These are phyloP conservation scores for Chromobotia macracanthus DNA, from an alignment of 2,797 vertebrate species.

Conservation along the genomic window DNA sequence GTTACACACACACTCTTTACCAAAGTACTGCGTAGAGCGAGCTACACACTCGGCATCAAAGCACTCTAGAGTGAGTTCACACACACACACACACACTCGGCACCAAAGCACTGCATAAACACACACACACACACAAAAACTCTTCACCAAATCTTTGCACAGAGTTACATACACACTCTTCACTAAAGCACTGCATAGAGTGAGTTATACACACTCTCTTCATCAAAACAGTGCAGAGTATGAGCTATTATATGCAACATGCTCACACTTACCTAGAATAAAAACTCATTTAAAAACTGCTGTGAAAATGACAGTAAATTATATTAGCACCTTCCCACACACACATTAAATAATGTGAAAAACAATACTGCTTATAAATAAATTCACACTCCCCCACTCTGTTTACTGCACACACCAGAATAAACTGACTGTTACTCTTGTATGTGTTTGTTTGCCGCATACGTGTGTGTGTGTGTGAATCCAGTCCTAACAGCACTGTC, in stretches of 20 bases:
- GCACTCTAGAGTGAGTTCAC: no score
- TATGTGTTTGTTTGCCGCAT: slow-evolving; percentile 4
- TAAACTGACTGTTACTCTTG: slow-evolving; percentile 36
- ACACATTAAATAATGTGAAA: slow-evolving; percentile 6
- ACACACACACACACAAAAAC: no score
- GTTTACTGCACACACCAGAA: slow-evolving; percentile 10
- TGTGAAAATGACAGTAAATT: background rate
- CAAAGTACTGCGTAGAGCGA: slow-evolving; percentile 92
- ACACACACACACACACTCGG: no score
- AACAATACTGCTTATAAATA: slow-evolving; percentile 9
- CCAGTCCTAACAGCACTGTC: slow-evolving; percentile 84
- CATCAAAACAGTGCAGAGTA: background rate
- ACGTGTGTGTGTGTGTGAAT: slow-evolving; percentile 25
- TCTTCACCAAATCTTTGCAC: slow-evolving; percentile 91
- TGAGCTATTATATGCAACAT: background rate
- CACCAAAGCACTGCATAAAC: no score
- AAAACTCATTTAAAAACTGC: background rate
- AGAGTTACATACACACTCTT: slow-evolving; percentile 86
- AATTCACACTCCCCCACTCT: background rate
- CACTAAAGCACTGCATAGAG: slow-evolving; percentile 92
- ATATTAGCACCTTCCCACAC: slow-evolving; percentile 13
- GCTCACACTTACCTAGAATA: background rate
- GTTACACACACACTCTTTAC: slow-evolving; percentile 81
- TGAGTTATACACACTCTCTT: slow-evolving; percentile 78
- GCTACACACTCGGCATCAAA: no score